Base-by-base conservation (phyloP, 2,113 vertebrate genomes). In the Zosterops borbonicus region DNA sequence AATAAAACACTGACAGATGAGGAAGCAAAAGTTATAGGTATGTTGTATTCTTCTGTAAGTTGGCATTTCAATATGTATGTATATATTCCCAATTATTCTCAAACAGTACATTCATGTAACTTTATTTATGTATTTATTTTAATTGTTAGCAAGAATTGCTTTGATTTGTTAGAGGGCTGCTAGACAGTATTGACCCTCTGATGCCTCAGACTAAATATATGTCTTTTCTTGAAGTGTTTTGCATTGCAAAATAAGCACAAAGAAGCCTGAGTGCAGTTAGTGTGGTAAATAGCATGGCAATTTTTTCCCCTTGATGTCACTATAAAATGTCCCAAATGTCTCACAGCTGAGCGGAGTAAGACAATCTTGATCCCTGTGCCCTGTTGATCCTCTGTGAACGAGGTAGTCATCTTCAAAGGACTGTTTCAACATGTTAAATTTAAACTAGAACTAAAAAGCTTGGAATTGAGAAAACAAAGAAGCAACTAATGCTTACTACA, bases 1-100 rank as follows among this genome's bases (percentile, higher is more conserved):
- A 99, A 99, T 97, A 99, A 99, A 98, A 99, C 99, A 0, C 97
- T 99, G 90, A 99, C 99, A 27, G 99, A 99, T 87, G 99, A 99
- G 97, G 99, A 99, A 97, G 99, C 99, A 80, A 99, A 99, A 98
- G 99, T 99, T 94, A 99, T 99, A 97, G 99, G 99, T 99, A 60
- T 55, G 98, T 96, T 67, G 12, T 75, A 50, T 81, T 93, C 11
- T 74, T 87, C 24, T 27, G 2, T 46, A 42, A 58, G 20, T 25
- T 65, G 50, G 18, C 15, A 25, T 71, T 83, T 29, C 39, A 47
- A 0, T 75, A n/a, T 19, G 46, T 49, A 4, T 19, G 1, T 22
- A 2, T 18, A 8, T 50, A 4, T 81, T 89, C 33, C 68, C 6
- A 12, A 0, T 75, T 77, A 63, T 68, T 59, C 44, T 55, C 29